phyloP scores from a whole-genome alignment of 53 echinoderm and acorn worm species.

The Hippasteria phrygiana region DNA sequence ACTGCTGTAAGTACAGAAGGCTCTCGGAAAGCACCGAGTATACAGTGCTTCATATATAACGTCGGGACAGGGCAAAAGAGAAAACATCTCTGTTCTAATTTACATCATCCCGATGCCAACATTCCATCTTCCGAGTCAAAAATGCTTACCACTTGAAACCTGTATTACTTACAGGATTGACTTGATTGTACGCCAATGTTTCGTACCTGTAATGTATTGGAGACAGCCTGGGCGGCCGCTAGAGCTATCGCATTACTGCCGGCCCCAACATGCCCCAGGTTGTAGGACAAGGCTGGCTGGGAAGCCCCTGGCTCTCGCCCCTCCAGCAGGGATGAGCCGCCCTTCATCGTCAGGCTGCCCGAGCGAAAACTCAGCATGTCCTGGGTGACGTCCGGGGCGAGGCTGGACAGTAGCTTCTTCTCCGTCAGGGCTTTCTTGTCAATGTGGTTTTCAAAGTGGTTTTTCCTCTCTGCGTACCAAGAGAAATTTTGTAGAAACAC shows the following conservation, averaged over 20 bases:
- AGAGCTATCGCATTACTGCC: constrained; percentile 92
- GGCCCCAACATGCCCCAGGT: constrained; percentile 90
- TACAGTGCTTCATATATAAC: no score
- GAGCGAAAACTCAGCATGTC: constrained; percentile 72
- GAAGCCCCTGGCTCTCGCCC: constrained; percentile 45
- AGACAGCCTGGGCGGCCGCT: constrained; percentile 97
- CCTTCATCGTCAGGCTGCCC: constrained; percentile 34
- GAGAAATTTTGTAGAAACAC: neutral
- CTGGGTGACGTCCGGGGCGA: constrained; percentile 76
- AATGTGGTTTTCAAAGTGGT: constrained; percentile 80
- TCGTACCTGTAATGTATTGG: constrained; percentile 92
- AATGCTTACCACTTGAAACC: no score
- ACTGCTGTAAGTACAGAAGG: no score
- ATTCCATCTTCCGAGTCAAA: no score
- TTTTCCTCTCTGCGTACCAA: constrained; percentile 80
- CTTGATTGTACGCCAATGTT: no score
- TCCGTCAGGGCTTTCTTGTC: constrained; percentile 78
- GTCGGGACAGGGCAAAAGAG: no score
- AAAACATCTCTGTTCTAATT: no score
- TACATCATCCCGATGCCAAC: no score
- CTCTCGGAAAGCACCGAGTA: no score
- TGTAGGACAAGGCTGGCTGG: constrained; percentile 87
- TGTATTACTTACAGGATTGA: no score
- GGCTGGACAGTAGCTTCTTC: constrained; percentile 81
- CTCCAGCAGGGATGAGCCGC: constrained; percentile 19